Conservation (phyloP, 1,140 invertebrate species). For the Brachionus sp. region DNA sequence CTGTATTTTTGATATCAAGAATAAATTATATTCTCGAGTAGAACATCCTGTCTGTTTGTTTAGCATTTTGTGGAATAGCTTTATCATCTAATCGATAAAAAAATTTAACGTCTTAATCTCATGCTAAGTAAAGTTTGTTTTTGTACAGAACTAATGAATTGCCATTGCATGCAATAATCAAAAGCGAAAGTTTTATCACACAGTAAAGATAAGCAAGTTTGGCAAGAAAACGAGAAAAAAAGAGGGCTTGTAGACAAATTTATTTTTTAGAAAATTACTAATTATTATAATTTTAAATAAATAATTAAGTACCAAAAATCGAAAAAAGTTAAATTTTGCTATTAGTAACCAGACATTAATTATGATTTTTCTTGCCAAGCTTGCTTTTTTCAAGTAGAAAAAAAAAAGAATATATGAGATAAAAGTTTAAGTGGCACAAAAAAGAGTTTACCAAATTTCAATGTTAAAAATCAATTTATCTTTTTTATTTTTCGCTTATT, state of each 20-base stretch:
- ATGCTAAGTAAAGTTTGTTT: conserved; percentile 14
- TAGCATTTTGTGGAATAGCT: background rate
- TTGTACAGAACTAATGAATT: background rate
- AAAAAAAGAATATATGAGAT: conserved; percentile 17
- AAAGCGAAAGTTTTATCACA: background rate
- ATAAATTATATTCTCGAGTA: too few species aligned
- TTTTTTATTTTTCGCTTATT: background rate
- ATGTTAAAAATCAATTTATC: background rate
- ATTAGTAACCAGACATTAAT: conserved; percentile 16
- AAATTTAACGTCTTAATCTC: background rate
- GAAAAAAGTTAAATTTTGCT: conserved; percentile 6
- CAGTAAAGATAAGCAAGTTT: background rate
- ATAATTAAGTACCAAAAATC: background rate
- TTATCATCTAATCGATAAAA: background rate
- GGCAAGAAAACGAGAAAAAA: background rate
- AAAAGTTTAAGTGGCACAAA: background rate
- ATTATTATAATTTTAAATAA: background rate
- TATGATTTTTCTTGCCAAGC: background rate
- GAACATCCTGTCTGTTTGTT: background rate
- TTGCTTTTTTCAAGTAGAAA: background rate
- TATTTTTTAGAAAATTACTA: background rate
- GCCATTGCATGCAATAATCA: background rate
- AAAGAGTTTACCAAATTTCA: background rate
- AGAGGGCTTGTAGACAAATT: background rate
- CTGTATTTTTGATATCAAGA: too few species aligned